Conservation (phyloP, 2,797 vertebrate species). For the Staurois parvus region DNA sequence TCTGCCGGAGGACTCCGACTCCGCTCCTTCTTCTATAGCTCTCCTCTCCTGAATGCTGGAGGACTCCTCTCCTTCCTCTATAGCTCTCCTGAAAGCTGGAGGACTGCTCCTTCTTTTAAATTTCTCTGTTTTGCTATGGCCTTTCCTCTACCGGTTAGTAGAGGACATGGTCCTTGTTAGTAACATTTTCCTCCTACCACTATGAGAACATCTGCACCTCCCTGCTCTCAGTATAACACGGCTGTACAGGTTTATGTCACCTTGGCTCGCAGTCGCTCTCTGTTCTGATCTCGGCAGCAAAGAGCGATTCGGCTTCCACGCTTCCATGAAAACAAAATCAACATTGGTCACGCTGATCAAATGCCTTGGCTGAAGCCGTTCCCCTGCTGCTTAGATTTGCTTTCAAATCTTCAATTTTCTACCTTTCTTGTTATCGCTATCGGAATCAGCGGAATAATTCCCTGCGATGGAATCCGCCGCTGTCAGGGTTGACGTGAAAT, state of each 20-base stretch:
- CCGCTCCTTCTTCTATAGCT: too few species aligned
- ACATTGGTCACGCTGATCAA: neutral
- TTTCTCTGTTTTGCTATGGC: too few species aligned
- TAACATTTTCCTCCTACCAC: too few species aligned
- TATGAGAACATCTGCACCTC: too few species aligned
- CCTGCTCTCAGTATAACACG: too few species aligned
- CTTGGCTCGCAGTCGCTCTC: neutral
- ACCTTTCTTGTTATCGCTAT: constrained; percentile 6
- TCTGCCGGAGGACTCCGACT: too few species aligned
- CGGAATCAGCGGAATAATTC: neutral
- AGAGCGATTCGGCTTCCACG: neutral
- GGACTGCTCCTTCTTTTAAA: too few species aligned
- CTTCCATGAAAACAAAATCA: neutral
- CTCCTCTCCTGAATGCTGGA: too few species aligned
- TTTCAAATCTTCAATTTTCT: constrained; percentile 5
- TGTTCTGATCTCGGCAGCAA: constrained; percentile 6
- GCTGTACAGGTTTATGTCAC: neutral
- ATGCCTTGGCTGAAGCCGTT: neutral
- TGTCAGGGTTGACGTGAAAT: neutral
- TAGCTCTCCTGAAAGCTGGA: too few species aligned
- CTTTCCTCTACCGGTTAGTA: too few species aligned
- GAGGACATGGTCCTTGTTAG: too few species aligned
- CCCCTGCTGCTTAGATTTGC: neutral
- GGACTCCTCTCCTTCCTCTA: too few species aligned
- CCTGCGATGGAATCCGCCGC: constrained; percentile 4